phyloP scores from a whole-genome alignment of 1,140 invertebrate genomes.

The Heliothis virescens region DNA sequence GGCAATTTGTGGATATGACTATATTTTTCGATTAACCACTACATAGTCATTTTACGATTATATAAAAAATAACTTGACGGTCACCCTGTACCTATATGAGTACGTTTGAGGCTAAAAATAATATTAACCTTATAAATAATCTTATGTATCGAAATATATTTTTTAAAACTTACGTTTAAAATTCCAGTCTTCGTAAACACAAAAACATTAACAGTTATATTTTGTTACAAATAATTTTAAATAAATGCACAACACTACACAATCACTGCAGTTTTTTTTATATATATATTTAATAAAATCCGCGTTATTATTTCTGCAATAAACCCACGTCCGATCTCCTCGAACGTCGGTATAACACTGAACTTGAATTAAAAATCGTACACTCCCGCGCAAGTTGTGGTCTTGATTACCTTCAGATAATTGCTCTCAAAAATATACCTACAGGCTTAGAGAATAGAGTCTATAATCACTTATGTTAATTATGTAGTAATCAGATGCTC shows the following conservation, averaged over 20 bases:
- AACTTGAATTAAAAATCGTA: conserved; percentile 63
- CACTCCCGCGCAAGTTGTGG: conserved; percentile 36
- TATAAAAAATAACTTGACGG: conserved; percentile 11
- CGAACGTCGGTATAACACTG: conserved; percentile 69
- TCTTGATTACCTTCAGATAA: conserved; percentile 65
- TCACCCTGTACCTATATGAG: not conserved
- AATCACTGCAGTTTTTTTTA: conserved; percentile 34
- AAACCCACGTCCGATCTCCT: conserved; percentile 24
- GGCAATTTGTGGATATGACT: not conserved
- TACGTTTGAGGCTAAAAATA: too few species aligned
- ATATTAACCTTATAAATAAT: too few species aligned
- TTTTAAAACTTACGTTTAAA: conserved; percentile 21
- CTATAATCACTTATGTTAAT: conserved; percentile 17
- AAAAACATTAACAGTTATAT: conserved; percentile 19
- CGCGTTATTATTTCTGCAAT: conserved; percentile 45
- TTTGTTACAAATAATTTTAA: not conserved
- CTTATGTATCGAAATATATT: not conserved
- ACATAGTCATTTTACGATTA: not conserved
- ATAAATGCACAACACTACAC: conserved; percentile 42
- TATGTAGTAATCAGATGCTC: conserved; percentile 10
- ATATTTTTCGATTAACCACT: not conserved
- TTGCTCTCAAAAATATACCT: conserved; percentile 40
- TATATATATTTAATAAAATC: conserved; percentile 35
- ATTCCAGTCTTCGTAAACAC: not conserved
- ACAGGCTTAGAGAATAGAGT: not conserved